phyloP scores from a whole-genome alignment of 1,140 invertebrate genomes.

The Episyrphus balteatus region DNA sequence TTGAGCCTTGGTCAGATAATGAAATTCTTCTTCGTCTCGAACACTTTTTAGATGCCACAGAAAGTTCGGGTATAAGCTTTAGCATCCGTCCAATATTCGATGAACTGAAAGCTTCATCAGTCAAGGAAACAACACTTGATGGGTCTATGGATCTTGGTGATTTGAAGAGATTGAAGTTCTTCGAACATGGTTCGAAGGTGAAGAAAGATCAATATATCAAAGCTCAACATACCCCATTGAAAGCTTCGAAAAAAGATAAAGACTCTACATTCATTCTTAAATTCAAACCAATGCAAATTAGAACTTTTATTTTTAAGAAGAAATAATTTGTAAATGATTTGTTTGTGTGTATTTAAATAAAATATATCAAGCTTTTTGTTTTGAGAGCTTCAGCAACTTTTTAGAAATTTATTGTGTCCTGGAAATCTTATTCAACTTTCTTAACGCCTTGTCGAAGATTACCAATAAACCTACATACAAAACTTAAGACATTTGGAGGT shows the following conservation, averaged over 20 bases:
- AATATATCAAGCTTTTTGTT: neutral
- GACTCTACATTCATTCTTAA: slow-evolving; percentile 4
- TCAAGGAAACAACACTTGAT: slow-evolving; percentile 30
- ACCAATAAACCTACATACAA: too few species aligned
- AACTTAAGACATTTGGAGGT: too few species aligned
- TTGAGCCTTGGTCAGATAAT: slow-evolving; percentile 69
- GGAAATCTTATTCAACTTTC: too few species aligned
- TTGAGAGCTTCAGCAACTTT: neutral
- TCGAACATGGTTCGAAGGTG: slow-evolving; percentile 11
- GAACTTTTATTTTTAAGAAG: slow-evolving; percentile 14
- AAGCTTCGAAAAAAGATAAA: slow-evolving; percentile 6
- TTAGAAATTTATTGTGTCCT: too few species aligned
- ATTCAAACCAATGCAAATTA: slow-evolving; percentile 14
- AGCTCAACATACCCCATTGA: slow-evolving; percentile 1
- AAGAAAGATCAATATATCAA: slow-evolving; percentile 5
- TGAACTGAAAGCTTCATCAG: slow-evolving; percentile 16
- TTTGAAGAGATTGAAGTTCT: slow-evolving; percentile 25
- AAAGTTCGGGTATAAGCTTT: slow-evolving; percentile 46
- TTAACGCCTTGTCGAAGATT: too few species aligned
- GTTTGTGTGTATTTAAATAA: neutral
- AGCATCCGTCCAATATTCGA: slow-evolving; percentile 39
- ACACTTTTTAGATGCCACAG: slow-evolving; percentile 62
- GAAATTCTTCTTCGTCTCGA: slow-evolving; percentile 72
- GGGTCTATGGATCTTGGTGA: slow-evolving; percentile 29
- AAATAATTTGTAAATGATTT: slow-evolving; percentile 3